Evolutionary conservation across 2,113 vertebrate genomes (phyloP).

Genomic region (Holacanthus passer): DNA sequence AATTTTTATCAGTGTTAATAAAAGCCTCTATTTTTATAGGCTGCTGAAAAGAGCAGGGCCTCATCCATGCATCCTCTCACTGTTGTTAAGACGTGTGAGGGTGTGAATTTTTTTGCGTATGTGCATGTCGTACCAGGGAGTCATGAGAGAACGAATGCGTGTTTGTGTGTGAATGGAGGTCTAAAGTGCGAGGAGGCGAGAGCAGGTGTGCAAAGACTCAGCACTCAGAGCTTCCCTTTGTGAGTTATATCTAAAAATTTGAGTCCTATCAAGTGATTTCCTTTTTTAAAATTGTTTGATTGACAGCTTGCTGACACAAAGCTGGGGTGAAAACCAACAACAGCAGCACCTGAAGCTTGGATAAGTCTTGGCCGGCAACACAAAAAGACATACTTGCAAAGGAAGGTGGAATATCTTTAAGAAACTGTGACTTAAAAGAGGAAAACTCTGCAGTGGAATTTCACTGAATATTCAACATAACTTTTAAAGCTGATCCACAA

Average conservation of each 20-base stretch:
- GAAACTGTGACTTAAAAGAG: background rate
- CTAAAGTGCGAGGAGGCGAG: constrained; percentile 14
- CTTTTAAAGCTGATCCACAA: background rate
- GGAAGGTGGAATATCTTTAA: background rate
- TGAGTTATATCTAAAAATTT: background rate
- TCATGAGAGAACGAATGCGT: background rate
- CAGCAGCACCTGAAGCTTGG: background rate
- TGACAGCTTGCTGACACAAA: constrained; percentile 11
- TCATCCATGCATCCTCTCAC: constrained; percentile 38
- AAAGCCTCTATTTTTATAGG: constrained; percentile 64
- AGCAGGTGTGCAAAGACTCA: background rate
- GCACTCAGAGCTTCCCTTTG: background rate
- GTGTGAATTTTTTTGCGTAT: background rate
- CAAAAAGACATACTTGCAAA: background rate
- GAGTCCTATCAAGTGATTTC: background rate
- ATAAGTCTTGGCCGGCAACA: background rate
- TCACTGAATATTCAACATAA: background rate
- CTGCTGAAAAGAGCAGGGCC: constrained; percentile 41
- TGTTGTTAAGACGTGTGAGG: constrained; percentile 38
- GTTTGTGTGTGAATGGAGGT: constrained; percentile 11
- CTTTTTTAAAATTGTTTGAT: background rate
- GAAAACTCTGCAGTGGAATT: background rate
- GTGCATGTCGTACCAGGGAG: background rate
- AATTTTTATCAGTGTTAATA: constrained; percentile 69
- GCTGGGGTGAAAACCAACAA: background rate